Base-by-base conservation (phyloP, 2,797 vertebrate species). In the Phalanger gymnotis region DNA sequence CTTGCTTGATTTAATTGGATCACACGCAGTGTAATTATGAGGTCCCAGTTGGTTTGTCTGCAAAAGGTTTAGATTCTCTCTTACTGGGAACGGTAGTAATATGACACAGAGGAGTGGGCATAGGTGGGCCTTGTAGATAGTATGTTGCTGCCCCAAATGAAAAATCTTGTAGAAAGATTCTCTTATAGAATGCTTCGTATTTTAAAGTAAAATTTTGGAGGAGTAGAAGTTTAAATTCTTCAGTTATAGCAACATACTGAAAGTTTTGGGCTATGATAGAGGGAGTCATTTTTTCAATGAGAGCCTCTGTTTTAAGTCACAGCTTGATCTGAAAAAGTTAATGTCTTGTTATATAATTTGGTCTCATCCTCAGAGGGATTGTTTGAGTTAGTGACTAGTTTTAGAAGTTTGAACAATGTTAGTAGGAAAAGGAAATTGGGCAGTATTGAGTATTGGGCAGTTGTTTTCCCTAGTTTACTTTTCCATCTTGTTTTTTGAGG, bases 401-500 rank as follows among this genome's bases (percentile, higher is more conserved):
- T 66, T 90, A 31, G 55, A 54, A 92, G 52, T 91, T 47, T 91
- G 73, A 96, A 92, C 12, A 9, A 25, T 53, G 87, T 13, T n/a
- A 92, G 6, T 89, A 89, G 30, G 57, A 12, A 34, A 73, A 34
- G 52, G 66, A 95, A 52, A 58, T 92, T n/a, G n/a, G n/a, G n/a
- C n/a, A 31, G 54, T 90, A 11, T n/a, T n/a, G 66, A 4, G 13
- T 94, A 96, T 90, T 94, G 47, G 81, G 51, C 31, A 89, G 54
- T 54, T 7, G 11, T 94, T 94, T 95, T 31, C 16, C 27, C 28
- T 52, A 91, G 19, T 95, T 96, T 91, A 91, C 54, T 94, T 95
- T 58, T 34, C 92, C 66, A 92, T 58, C n/a, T 92, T 96, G 53
- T 93, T 92, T 93, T 91, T 94, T 93, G 93, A 95, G 73, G 91